phyloP scores from a whole-genome alignment of 2,113 vertebrate genomes.

The Ceratotherium simum region DNA sequence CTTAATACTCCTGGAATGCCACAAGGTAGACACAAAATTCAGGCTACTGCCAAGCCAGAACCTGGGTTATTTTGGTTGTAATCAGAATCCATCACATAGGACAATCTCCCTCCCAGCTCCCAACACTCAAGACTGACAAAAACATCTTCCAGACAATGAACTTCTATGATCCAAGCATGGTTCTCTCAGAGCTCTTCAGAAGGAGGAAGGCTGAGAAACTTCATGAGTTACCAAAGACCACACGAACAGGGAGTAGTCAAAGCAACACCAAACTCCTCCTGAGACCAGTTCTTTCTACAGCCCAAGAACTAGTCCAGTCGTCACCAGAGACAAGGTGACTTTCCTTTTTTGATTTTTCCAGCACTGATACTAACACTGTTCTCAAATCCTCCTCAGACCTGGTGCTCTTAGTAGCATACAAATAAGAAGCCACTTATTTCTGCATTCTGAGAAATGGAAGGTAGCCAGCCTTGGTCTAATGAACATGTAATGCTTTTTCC shows the following conservation, averaged over 20 bases:
- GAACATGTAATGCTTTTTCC: neutral
- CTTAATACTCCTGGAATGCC: constrained; percentile 68
- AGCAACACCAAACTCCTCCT: constrained; percentile 9
- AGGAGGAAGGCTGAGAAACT: neutral
- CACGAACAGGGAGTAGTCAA: constrained; percentile 5
- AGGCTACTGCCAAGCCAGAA: constrained; percentile 23
- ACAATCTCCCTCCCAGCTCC: too few species aligned
- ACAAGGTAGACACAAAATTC: constrained; percentile 62
- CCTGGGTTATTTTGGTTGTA: constrained; percentile 34
- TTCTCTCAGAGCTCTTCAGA: constrained; percentile 44
- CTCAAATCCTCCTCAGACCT: neutral
- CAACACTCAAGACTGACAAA: neutral
- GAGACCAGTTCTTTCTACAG: constrained; percentile 11
- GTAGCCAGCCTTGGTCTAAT: constrained; percentile 40
- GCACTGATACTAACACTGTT: neutral
- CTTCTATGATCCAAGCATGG: neutral
- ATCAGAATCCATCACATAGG: constrained; percentile 6
- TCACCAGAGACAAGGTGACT: neutral
- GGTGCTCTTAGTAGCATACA: constrained; percentile 9
- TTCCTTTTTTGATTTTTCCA: constrained; percentile 16
- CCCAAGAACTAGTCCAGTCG: neutral
- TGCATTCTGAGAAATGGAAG: constrained; percentile 3
- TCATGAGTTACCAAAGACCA: constrained; percentile 29
- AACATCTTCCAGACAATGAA: constrained; percentile 55
- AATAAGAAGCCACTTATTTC: constrained; percentile 1